phyloP scores from a whole-genome alignment of 2,888 invertebrate species.

The Drosophila nr. perissopoda region DNA sequence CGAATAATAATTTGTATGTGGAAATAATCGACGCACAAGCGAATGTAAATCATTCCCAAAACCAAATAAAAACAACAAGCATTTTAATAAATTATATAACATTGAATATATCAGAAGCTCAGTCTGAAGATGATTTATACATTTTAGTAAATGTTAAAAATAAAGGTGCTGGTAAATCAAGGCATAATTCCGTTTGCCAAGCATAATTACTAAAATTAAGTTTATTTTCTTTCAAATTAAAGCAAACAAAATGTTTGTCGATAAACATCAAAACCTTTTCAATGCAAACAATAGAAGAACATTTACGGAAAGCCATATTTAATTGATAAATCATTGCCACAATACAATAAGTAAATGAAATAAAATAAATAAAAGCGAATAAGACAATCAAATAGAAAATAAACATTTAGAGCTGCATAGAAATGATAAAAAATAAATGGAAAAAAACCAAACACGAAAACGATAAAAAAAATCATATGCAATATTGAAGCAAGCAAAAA shows the following conservation, averaged over 20 bases:
- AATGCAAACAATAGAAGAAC: neutral
- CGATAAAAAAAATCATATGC: conserved; percentile 2
- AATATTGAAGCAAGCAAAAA: neutral
- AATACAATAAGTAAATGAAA: neutral
- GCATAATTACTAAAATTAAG: neutral
- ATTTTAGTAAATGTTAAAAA: neutral
- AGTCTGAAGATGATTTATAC: neutral
- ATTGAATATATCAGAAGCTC: neutral
- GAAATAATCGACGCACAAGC: neutral
- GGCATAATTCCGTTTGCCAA: neutral
- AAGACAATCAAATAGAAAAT: neutral
- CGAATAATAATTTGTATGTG: too few relatives aligned
- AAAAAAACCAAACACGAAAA: too few relatives aligned
- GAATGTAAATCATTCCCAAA: neutral
- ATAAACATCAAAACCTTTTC: neutral
- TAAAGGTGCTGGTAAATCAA: neutral
- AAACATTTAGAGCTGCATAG: neutral
- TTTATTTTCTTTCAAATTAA: neutral
- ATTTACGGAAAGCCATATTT: neutral
- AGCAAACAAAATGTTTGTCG: neutral
- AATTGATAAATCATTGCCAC: neutral
- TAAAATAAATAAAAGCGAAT: neutral
- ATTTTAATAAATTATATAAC: neutral
- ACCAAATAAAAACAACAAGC: neutral
- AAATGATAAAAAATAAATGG: conserved; percentile 20